These are phyloP conservation scores for Caerostris extrusa DNA, from an alignment of 1,140 invertebrate genomes.

Conservation along the genomic window DNA sequence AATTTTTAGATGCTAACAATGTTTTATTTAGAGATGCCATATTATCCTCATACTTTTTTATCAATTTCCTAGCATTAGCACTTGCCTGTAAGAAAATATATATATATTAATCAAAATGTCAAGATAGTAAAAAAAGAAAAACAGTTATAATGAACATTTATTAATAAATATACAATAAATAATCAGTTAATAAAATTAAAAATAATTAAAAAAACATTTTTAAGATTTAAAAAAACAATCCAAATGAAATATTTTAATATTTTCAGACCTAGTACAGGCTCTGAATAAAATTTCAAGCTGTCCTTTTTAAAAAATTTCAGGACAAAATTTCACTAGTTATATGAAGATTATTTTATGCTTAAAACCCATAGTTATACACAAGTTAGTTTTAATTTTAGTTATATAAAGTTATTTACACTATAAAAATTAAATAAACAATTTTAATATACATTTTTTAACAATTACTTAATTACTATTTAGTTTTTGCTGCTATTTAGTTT, in stretches of 20 bases:
- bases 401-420: no score
- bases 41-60: conserved; percentile 67
- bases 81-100: conserved; percentile 54
- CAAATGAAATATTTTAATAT: neutral
- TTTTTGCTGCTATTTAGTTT: no score
- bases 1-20: conserved; percentile 51
- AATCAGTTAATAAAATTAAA: neutral
- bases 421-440: no score
- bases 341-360: no score
- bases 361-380: no score
- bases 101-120: neutral
- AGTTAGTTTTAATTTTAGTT: no score
- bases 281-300: neutral
- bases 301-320: no score
- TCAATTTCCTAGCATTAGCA: conserved; percentile 71
- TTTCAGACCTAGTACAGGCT: neutral
- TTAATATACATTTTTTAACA: no score
- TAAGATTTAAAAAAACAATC: neutral
- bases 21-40: conserved; percentile 60
- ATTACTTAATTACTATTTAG: no score
- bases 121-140: no score
- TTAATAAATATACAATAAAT: neutral
- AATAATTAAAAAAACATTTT: neutral
- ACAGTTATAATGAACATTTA: neutral
- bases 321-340: no score